A percentile compares a stretch with the other conserved stretches of the same genome.
phyloP scores from a whole-genome alignment of 2,888 invertebrate genomes.

The Dascillus cervinus region DNA sequence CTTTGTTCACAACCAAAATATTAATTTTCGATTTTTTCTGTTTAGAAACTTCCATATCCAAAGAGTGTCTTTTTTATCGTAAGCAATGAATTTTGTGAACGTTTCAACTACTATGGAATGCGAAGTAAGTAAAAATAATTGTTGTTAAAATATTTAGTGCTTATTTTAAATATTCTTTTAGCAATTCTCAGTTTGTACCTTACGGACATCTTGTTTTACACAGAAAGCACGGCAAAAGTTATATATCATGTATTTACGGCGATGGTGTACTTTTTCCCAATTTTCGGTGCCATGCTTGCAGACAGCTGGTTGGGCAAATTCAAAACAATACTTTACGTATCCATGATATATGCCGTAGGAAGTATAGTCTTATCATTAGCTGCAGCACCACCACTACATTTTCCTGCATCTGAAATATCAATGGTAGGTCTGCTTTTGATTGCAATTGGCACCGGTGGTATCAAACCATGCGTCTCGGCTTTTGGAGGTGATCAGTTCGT shows the following conservation, averaged over 20 bases:
- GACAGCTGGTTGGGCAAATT: constrained; percentile 91
- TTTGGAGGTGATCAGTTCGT: constrained; percentile 94
- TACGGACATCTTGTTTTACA: constrained; percentile 65
- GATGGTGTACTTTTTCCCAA: constrained; percentile 83
- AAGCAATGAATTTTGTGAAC: constrained; percentile 95
- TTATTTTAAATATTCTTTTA: constrained; percentile 41
- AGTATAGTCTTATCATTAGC: constrained; percentile 67
- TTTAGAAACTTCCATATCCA: constrained; percentile 71
- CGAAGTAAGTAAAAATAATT: constrained; percentile 61
- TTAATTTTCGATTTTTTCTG: constrained; percentile 29
- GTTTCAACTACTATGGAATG: constrained; percentile 96
- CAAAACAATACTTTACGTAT: constrained; percentile 81
- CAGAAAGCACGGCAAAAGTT: constrained; percentile 68
- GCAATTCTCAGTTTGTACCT: constrained; percentile 91
- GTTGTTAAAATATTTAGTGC: neutral
- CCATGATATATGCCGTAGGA: constrained; percentile 80
- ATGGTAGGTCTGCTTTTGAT: constrained; percentile 64
- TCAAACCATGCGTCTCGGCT: constrained; percentile 91
- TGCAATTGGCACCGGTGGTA: constrained; percentile 88
- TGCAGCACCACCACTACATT: constrained; percentile 53
- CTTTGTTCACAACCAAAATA: neutral
- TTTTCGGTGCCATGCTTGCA: constrained; percentile 88
- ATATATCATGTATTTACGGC: constrained; percentile 85
- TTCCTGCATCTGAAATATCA: constrained; percentile 45
- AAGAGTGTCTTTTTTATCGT: constrained; percentile 88